Conservation (phyloP, 2,797 vertebrate species). For the Pelobates cultripes region DNA sequence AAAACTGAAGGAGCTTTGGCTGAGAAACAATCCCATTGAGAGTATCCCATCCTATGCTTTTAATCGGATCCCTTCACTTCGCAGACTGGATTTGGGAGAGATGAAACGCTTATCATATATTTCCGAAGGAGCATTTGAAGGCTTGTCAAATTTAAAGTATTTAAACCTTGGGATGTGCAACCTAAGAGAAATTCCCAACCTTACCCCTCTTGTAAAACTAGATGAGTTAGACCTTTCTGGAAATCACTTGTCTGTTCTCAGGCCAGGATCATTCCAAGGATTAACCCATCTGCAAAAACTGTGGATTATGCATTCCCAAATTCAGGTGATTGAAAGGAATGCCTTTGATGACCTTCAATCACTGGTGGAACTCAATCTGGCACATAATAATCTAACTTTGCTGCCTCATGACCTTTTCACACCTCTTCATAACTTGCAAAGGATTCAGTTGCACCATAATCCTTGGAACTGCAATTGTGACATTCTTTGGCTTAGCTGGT, state of each 20-base stretch:
- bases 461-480: constrained; percentile 99
- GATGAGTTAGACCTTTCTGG: constrained; percentile 99
- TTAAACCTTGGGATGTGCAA: constrained; percentile 99
- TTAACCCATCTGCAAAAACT: constrained; percentile 97
- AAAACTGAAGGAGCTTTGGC: constrained; percentile 98
- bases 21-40: constrained; percentile 97
- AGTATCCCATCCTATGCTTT: constrained; percentile 99
- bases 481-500: constrained; percentile 99
- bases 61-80: constrained; percentile 95
- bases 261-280: constrained; percentile 96
- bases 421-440: constrained; percentile 91
- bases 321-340: constrained; percentile 98
- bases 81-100: constrained; percentile 94
- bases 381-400: constrained; percentile 97
- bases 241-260: constrained; percentile 92
- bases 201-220: constrained; percentile 93
- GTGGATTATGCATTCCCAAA: constrained; percentile 99
- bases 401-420: constrained; percentile 99
- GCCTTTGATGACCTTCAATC: constrained; percentile 98
- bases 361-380: constrained; percentile 96
- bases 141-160: constrained; percentile 97
- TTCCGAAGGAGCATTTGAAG: constrained; percentile 99
- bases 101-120: constrained; percentile 97
- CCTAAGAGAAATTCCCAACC: constrained; percentile 97
- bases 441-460: constrained; percentile 98